Conservation (phyloP, 2,888 invertebrate species). For the Hermaeophaga mercurialis region DNA sequence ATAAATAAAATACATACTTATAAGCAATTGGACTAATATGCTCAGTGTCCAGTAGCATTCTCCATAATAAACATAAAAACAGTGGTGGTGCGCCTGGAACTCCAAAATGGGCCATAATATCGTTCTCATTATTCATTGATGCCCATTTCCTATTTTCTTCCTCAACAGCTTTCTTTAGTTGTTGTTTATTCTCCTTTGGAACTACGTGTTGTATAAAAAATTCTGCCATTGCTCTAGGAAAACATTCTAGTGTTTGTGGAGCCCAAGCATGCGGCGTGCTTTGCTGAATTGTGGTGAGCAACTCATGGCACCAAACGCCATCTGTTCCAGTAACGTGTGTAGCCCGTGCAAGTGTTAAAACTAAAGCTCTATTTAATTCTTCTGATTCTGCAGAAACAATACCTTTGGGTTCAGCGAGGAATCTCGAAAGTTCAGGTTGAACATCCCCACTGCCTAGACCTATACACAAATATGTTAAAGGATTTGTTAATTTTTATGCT, state of each 20-base stretch:
- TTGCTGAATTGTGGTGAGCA: slow-evolving; percentile 87
- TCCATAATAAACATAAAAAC: slow-evolving; percentile 92
- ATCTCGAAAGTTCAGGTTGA: slow-evolving; percentile 89
- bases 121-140: slow-evolving; percentile 96
- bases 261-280: slow-evolving; percentile 97
- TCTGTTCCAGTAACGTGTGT: slow-evolving; percentile 91
- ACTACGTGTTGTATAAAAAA: slow-evolving; percentile 87
- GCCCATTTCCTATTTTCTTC: slow-evolving; percentile 97
- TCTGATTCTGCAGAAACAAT: slow-evolving; percentile 93
- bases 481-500: too few species aligned
- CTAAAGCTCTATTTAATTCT: slow-evolving; percentile 91
- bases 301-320: slow-evolving; percentile 88
- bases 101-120: slow-evolving; percentile 94
- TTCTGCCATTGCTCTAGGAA: slow-evolving; percentile 86
- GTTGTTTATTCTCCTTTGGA: slow-evolving; percentile 87
- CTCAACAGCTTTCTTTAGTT: slow-evolving; percentile 89
- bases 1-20: slow-evolving; percentile 67
- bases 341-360: slow-evolving; percentile 89
- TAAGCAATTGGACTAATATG: slow-evolving; percentile 94
- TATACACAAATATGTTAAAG: slow-evolving; percentile 50
- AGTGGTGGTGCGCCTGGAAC: slow-evolving; percentile 90
- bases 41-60: slow-evolving; percentile 94
- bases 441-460: slow-evolving; percentile 92
- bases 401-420: slow-evolving; percentile 89
- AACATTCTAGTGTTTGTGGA: slow-evolving; percentile 87